Conservation (phyloP, 2,888 invertebrate genomes). For the Melipona bicolor region DNA sequence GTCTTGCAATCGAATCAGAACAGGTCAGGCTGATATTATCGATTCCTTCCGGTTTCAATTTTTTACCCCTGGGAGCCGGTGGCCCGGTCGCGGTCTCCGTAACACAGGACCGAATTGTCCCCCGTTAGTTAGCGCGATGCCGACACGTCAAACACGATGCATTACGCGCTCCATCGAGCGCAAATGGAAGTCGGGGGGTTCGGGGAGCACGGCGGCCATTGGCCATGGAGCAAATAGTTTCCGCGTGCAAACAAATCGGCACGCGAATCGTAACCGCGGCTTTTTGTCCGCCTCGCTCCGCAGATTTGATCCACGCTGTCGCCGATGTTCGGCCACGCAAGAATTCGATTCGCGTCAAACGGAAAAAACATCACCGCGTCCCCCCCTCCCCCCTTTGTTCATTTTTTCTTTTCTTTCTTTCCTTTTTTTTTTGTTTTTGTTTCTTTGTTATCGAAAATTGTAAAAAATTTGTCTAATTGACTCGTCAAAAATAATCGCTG, state of each 20-base stretch:
- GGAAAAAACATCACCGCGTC: not conserved
- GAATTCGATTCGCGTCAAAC: constrained; percentile 33
- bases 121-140: constrained; percentile 17
- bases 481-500: not conserved
- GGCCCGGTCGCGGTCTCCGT: not conserved
- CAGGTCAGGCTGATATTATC: not conserved
- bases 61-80: not conserved
- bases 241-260: constrained; percentile 57
- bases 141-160: constrained; percentile 43
- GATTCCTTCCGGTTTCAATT: constrained; percentile 9
- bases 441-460: not conserved
- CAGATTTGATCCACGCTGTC: constrained; percentile 40
- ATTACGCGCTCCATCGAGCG: constrained; percentile 47
- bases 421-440: no score
- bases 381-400: no score
- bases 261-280: constrained; percentile 48
- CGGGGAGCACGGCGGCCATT: constrained; percentile 10
- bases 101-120: not conserved
- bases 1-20: not conserved
- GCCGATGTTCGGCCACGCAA: constrained; percentile 22
- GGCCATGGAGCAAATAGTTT: constrained; percentile 45
- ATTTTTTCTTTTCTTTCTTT: not conserved
- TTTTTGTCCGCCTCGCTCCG: constrained; percentile 32
- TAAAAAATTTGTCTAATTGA: not conserved
- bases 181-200: constrained; percentile 49